These are phyloP conservation scores for Tethya wilhelma DNA, from an alignment of 37 sponge, comb jelly and placozoan species.

Conservation along the genomic window DNA sequence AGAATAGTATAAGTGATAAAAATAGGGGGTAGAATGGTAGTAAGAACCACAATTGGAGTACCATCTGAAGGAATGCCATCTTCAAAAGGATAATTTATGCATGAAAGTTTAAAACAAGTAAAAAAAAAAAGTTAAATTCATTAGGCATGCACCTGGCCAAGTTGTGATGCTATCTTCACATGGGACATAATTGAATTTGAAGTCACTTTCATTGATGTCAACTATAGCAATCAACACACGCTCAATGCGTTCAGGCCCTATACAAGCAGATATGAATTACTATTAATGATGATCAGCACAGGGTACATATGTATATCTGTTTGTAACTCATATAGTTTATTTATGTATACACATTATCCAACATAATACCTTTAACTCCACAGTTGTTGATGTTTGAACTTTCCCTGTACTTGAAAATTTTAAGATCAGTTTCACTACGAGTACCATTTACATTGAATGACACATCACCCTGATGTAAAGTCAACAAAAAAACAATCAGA, in stretches of 20 bases:
- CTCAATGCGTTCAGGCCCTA: no score
- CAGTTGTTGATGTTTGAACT: no score
- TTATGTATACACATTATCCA: no score
- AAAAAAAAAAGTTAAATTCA: no score
- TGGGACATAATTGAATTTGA: constrained; percentile 8
- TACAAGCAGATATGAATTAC: no score
- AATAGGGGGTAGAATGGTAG: neutral
- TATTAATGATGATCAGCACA: no score
- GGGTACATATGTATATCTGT: no score
- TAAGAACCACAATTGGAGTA: neutral
- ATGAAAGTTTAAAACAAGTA: neutral
- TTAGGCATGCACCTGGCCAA: constrained; percentile 38
- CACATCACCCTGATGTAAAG: constrained; percentile 66
- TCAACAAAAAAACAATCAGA: no score
- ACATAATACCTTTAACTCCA: no score
- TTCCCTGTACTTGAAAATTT: constrained; percentile 43
- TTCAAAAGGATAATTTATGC: neutral
- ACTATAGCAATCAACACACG: neutral
- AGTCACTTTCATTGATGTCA: no score
- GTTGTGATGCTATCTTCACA: constrained; percentile 25
- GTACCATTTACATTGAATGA: constrained; percentile 50
- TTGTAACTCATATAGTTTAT: no score
- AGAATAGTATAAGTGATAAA: constrained; percentile 15
- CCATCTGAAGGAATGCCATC: constrained; percentile 63
- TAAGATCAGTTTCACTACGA: neutral